phyloP scores from a whole-genome alignment of 2,888 invertebrate species.

The Litoditis marina region DNA sequence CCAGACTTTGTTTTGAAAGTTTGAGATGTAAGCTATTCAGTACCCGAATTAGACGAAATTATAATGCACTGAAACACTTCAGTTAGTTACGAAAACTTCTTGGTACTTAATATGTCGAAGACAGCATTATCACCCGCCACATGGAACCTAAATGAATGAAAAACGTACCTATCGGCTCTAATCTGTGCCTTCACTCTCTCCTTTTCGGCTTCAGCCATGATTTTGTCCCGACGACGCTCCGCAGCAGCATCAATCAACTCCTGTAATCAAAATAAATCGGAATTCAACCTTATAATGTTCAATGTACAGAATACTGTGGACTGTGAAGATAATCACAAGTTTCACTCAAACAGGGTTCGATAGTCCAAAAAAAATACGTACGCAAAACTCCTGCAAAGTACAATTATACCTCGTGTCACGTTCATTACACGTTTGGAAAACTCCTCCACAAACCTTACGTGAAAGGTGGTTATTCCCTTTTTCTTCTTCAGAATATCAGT shows the following conservation, averaged over 20 bases:
- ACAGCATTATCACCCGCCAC: background rate
- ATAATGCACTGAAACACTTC: too few species aligned
- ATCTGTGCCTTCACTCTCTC: constrained; percentile 36
- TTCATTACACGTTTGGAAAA: too few species aligned
- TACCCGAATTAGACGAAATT: too few species aligned
- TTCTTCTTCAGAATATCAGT: too few species aligned
- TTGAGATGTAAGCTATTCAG: background rate
- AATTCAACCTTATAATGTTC: too few species aligned
- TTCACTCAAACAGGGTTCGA: background rate
- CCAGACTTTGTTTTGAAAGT: background rate
- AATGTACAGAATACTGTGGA: background rate
- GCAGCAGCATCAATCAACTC: constrained; percentile 34
- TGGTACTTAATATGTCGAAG: background rate
- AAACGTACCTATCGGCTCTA: constrained; percentile 32
- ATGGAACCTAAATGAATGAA: too few species aligned
- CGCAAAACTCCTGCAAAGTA: background rate
- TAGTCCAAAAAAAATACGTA: background rate
- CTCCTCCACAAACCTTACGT: too few species aligned
- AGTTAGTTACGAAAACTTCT: too few species aligned
- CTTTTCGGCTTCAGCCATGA: constrained; percentile 30
- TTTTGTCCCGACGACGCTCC: constrained; percentile 31
- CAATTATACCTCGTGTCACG: background rate
- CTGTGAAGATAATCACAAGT: background rate
- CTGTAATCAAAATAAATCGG: too few species aligned
- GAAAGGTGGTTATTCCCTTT: too few species aligned